phyloP scores from a whole-genome alignment of 1,140 invertebrate species.

The Bombus cullumanus region DNA sequence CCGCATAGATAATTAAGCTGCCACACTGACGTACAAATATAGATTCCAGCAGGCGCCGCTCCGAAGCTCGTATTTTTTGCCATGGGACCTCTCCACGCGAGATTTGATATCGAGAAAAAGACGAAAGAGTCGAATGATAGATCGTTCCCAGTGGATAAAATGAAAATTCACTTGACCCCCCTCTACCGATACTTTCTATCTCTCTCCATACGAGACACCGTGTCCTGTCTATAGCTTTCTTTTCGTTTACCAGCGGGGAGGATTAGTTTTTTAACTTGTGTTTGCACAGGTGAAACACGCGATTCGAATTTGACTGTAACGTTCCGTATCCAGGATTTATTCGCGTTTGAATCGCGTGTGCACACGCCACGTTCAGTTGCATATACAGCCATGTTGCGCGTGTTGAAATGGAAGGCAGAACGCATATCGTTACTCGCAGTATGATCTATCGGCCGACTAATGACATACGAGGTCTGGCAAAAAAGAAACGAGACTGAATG shows the following conservation, averaged over 20 bases:
- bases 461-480: constrained; percentile 27
- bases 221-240: neutral
- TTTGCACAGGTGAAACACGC: neutral
- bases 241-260: neutral
- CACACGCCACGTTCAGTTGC: neutral
- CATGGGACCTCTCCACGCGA: neutral
- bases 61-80: neutral
- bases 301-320: constrained; percentile 19
- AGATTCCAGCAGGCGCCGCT: neutral
- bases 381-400: neutral
- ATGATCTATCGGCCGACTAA: constrained; percentile 39
- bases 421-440: constrained; percentile 30
- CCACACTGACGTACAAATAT: constrained; percentile 13
- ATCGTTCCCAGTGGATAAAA: constrained; percentile 13
- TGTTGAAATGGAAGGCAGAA: constrained; percentile 30
- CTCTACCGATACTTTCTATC: neutral
- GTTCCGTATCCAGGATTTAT: neutral
- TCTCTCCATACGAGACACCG: neutral
- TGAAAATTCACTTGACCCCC: constrained; percentile 32
- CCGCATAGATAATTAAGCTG: constrained; percentile 61
- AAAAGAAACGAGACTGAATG: constrained; percentile 25
- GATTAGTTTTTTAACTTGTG: neutral
- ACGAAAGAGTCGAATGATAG: constrained; percentile 19
- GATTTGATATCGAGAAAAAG: constrained; percentile 30
- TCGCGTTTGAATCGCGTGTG: neutral